phyloP scores from a whole-genome alignment of 2,113 vertebrate species.

The Shinisaurus crocodilurus region DNA sequence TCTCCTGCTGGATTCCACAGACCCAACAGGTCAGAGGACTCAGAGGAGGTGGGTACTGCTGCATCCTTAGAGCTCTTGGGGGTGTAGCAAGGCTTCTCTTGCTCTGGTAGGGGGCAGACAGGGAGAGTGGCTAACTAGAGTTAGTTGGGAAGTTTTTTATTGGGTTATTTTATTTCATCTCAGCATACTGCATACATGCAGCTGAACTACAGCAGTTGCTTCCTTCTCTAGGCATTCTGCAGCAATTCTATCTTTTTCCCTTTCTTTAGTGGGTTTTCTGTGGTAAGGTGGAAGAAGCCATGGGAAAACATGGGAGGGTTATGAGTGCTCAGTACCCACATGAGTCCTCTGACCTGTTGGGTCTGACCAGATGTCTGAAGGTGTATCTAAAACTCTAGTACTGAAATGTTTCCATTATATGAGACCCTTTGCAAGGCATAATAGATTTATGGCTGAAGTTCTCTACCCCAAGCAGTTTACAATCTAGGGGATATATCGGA shows the following conservation, averaged over 20 bases:
- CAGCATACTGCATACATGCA: neutral
- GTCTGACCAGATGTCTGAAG: neutral
- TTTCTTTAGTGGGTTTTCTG: too few relatives aligned
- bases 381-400: neutral
- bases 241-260: too few relatives aligned
- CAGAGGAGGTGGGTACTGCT: too few relatives aligned
- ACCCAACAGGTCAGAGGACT: neutral
- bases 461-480: neutral
- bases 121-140: neutral
- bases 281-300: too few relatives aligned
- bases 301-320: too few relatives aligned
- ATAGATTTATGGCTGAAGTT: neutral
- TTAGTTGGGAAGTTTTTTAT: neutral
- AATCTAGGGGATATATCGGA: neutral
- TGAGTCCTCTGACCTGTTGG: too few relatives aligned
- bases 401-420: neutral
- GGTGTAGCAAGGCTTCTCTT: neutral
- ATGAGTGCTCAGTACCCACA: too few relatives aligned
- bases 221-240: neutral
- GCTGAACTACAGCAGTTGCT: neutral
- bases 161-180: neutral
- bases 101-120: neutral
- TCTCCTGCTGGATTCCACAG: neutral
- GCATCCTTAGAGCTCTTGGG: neutral
- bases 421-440: neutral